These are phyloP conservation scores for Pheosia gnoma DNA, from an alignment of 2,888 invertebrate species.

Conservation along the genomic window DNA sequence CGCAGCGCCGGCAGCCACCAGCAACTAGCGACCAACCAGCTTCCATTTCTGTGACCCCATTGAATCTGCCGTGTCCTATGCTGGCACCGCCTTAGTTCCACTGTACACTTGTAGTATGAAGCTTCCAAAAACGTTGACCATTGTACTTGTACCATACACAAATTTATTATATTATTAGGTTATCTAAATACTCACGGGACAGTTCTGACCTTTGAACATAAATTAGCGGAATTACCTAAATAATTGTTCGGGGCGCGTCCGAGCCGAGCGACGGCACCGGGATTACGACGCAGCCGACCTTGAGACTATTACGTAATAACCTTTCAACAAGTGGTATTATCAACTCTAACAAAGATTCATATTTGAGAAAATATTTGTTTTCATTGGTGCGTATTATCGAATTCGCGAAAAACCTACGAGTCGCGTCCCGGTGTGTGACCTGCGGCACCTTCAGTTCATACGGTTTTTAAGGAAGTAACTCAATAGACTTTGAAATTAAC, in stretches of 20 bases:
- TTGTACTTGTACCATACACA: neutral
- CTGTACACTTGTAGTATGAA: too few relatives aligned
- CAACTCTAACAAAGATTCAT: neutral
- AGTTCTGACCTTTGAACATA: constrained; percentile 6
- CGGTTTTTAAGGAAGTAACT: too few relatives aligned
- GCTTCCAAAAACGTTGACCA: constrained; percentile 1
- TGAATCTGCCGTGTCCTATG: too few relatives aligned
- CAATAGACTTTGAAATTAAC: too few relatives aligned
- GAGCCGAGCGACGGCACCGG: constrained; percentile 4
- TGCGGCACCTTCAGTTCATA: too few relatives aligned
- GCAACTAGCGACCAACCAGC: too few relatives aligned
- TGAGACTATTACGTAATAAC: constrained; percentile 9
- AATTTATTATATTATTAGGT: neutral
- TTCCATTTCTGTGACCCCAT: too few relatives aligned
- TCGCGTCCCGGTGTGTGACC: neutral
- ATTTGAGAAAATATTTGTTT: neutral
- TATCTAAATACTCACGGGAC: neutral
- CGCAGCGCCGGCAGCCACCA: neutral
- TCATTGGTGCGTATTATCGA: neutral
- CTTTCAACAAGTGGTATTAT: neutral
- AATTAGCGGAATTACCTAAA: constrained; percentile 21
- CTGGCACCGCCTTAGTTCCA: too few relatives aligned
- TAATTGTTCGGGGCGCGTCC: constrained; percentile 33
- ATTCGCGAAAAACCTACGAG: neutral
- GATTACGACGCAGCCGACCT: constrained; percentile 20